These are phyloP conservation scores for Lindbergichthys nudifrons DNA, from an alignment of 2,797 vertebrate species.

Conservation along the genomic window DNA sequence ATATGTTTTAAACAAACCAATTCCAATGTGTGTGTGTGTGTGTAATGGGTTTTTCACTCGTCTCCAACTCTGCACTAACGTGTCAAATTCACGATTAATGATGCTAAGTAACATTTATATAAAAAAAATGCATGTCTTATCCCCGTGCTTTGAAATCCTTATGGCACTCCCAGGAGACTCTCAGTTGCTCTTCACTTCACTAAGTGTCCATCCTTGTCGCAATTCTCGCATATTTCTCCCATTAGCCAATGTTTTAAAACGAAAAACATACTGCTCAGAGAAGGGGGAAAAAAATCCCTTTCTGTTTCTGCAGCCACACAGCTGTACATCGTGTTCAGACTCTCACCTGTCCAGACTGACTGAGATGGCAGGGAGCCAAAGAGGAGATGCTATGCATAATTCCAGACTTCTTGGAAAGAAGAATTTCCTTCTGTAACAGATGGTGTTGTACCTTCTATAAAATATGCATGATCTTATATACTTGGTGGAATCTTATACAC, in stretches of 20 bases:
- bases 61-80: neutral
- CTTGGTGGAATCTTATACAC: too few species aligned
- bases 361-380: neutral
- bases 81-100: conserved; percentile 10
- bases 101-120: conserved; percentile 9
- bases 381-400: neutral
- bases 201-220: neutral
- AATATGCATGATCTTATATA: neutral
- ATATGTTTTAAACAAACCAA: neutral
- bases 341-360: conserved; percentile 18
- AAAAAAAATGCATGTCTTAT: conserved; percentile 3
- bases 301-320: neutral
- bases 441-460: neutral
- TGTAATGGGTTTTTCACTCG: too few species aligned
- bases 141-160: neutral
- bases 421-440: neutral
- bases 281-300: neutral
- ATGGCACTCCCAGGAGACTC: conserved; percentile 1
- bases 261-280: conserved; percentile 20
- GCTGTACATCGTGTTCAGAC: neutral
- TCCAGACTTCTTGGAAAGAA: neutral
- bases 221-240: conserved; percentile 1
- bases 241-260: conserved; percentile 1
- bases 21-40: neutral
- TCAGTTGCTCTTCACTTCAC: neutral